Percentiles rank a stretch among this genome's conserved stretches.
phyloP scores from a whole-genome alignment of 2,797 vertebrate genomes.

The Falco rusticolus region DNA sequence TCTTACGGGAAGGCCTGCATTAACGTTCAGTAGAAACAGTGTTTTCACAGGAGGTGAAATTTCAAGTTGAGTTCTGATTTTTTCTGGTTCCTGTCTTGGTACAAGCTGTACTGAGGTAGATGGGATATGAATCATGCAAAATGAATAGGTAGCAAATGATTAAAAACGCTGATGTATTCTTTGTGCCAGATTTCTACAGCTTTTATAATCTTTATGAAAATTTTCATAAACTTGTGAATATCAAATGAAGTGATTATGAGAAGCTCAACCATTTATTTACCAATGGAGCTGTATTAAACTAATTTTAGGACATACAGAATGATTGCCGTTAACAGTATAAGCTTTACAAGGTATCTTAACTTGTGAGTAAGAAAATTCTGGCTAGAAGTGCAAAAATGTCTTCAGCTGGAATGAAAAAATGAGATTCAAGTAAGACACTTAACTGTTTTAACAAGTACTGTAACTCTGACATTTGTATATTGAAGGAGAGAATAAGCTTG shows the following conservation, averaged over 20 bases:
- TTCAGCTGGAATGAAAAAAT: background rate
- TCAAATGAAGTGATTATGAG: background rate
- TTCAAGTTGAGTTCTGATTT: background rate
- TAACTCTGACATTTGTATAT: background rate
- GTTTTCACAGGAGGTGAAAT: background rate
- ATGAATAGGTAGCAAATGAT: background rate
- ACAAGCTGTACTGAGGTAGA: background rate
- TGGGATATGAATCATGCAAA: background rate
- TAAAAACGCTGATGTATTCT: background rate
- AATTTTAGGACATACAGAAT: background rate
- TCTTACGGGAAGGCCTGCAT: background rate
- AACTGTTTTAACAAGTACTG: background rate
- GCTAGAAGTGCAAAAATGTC: background rate
- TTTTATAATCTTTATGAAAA: background rate
- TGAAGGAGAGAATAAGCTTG: background rate
- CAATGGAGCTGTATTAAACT: background rate
- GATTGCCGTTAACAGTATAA: background rate
- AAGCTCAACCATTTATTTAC: background rate
- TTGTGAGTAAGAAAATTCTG: background rate
- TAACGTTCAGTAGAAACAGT: background rate
- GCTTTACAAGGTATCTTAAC: background rate
- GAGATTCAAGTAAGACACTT: background rate
- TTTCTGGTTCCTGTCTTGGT: background rate
- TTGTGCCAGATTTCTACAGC: background rate
- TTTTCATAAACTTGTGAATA: background rate